Evolutionary conservation across 2,797 vertebrate genomes (phyloP).

Genomic region (Peromyscus aztecus): DNA sequence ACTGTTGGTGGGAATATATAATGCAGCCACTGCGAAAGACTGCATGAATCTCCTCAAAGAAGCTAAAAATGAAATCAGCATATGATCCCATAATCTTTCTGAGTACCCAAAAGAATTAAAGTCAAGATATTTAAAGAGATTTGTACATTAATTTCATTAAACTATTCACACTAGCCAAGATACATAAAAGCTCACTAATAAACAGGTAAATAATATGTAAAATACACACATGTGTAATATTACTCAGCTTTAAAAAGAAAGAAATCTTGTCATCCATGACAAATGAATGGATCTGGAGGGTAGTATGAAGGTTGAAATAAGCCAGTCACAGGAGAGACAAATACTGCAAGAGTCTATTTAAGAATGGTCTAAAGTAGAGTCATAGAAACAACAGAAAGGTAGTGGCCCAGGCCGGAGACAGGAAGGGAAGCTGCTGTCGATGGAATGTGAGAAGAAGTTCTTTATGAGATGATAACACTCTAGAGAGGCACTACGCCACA

Average conservation of each 20-base stretch:
- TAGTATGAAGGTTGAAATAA: not conserved
- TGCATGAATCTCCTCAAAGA: not conserved
- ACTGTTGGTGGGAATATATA: not conserved
- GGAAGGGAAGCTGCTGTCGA: not conserved
- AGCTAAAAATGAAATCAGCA: not conserved
- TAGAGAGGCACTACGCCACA: not conserved
- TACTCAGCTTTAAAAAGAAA: not conserved
- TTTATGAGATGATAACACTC: not conserved
- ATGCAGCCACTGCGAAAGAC: not conserved
- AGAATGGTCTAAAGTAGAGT: not conserved
- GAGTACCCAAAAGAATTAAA: not conserved
- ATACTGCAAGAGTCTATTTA: not conserved
- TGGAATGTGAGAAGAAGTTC: not conserved
- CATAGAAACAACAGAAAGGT: not conserved
- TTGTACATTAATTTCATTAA: not conserved
- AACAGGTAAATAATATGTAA: not conserved
- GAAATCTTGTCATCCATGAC: not conserved
- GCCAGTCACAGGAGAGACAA: not conserved
- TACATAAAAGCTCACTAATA: not conserved
- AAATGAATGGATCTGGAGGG: not conserved
- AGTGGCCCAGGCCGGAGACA: not conserved
- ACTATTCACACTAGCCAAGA: not conserved
- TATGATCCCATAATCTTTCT: not conserved
- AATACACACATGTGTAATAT: not conserved
- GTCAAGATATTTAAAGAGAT: not conserved